These are phyloP conservation scores for Mycetomoellerius zeteki DNA, from an alignment of 1,140 invertebrate genomes.

Conservation along the genomic window DNA sequence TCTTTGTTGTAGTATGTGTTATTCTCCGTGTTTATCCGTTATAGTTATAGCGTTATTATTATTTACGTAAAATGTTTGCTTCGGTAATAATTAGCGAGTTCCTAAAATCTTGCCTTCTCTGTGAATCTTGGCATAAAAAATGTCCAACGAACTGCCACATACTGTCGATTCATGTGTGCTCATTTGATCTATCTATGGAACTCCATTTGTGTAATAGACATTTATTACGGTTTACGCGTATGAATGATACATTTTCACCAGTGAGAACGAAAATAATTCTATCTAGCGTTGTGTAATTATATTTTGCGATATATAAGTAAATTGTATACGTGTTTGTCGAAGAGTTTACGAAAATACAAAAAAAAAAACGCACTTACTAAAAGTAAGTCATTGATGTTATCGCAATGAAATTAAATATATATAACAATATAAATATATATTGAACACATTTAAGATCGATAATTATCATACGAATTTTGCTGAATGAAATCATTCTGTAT, in stretches of 20 bases:
- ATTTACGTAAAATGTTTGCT: not conserved
- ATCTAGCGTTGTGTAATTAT: constrained; percentile 14
- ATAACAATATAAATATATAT: not conserved
- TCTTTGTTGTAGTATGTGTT: constrained; percentile 34
- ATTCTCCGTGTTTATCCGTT: constrained; percentile 10
- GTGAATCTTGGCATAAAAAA: constrained; percentile 50
- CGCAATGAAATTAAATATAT: constrained; percentile 22
- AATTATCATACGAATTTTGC: not conserved
- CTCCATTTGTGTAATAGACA: constrained; percentile 34
- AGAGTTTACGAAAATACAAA: constrained; percentile 21
- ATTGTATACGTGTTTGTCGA: not conserved
- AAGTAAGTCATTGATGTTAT: constrained; percentile 29
- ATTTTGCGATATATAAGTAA: constrained; percentile 11
- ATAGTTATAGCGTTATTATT: constrained; percentile 67
- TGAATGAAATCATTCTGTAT: constrained; percentile 10
- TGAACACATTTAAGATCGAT: not conserved
- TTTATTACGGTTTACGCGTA: constrained; percentile 18
- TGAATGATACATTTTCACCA: constrained; percentile 25
- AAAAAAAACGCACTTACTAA: not conserved
- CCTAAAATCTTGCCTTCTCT: constrained; percentile 43
- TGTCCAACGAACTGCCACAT: constrained; percentile 73
- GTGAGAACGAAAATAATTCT: constrained; percentile 27
- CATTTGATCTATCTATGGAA: constrained; percentile 38
- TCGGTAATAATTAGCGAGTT: constrained; percentile 42
- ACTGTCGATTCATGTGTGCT: constrained; percentile 3